Base-by-base conservation (phyloP, 2,888 invertebrate genomes). In the Drosophila subsilvestris region DNA sequence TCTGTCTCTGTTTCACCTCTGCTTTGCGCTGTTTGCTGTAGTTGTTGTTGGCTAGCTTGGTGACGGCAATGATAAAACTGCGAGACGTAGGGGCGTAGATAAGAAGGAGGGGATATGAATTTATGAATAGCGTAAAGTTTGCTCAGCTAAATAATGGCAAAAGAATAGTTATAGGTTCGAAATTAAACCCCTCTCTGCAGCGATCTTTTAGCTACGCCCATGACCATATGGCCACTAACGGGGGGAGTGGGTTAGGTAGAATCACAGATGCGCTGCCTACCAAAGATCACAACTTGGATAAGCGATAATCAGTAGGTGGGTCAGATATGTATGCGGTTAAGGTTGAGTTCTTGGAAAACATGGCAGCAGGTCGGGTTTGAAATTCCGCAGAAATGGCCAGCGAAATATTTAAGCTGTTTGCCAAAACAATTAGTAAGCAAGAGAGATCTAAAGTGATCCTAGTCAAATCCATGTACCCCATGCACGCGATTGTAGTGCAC, bases 41-140 rank as follows among this genome's bases (percentile, higher is more conserved):
- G 25, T 20, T 25, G 65, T 45, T 66, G 68, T 68, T 66, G 66
- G 61, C 61, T 37, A 42, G 58, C n/a, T 45, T 22, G 50, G 57
- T 71, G 66, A 68, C 74, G 78, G 78, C 76, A 76, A 67, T 79
- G 86, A 88, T 83, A 88, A 88, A 88, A 88, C 72, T 86, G 75
- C 83, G 78, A 82, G 75, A 86, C 81, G 81, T 47, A 27, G 72
- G 42, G 79, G 83, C 78, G 86, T 82, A 68, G 86, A 75, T 70
- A 74, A 68, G 29, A 37, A 22, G 20, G 32, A 70, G 37, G 4
- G 54, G 50, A 25, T 10, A 18, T 9, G 10, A 49, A 17, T 32
- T 14, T 17, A 18, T 47, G 45, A 25, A 51, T 45, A 55, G 7
- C 17, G 10, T 43, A 43, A 29, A 37, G 0, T 47, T 25, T 54